Evolutionary conservation across 1,140 invertebrate species (phyloP), one percentile per base, ranked within the genome.

Genomic region (Parapsyche elsis): DNA sequence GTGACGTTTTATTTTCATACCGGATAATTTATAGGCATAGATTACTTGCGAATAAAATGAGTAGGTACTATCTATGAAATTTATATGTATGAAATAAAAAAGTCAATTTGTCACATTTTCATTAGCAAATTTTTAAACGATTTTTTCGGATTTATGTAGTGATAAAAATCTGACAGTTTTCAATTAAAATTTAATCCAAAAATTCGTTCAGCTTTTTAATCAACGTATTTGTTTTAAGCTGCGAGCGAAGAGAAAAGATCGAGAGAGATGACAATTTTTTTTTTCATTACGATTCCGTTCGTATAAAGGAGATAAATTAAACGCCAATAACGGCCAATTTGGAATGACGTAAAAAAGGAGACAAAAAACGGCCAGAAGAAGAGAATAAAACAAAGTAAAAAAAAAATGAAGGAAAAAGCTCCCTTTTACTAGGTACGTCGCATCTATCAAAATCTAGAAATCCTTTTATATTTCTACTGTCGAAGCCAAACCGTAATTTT

Each of bases 251-350:
- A 38, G 30, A 38, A 38, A 53, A 53, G 12, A 16, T 14, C 10
- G 10, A 53, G 49, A 53, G 16, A 12, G 16, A 53, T 4, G 16
- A 53, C 10, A 53, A 53, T 53, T 53, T 53, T 53, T 53, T 53
- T 53, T 53, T 53, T 46, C 12, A 7, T 46, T 53, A 12, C 16
- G 1, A 5, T 53, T 53, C 49, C 12, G 16, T 53, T 53, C 1
- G 2, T 53, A 53, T 5, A 53, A 53, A 24, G 59, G 21, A 24
- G 21, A 61, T 61, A 61, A 61, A 61, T 61, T 21, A 61, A 61
- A 61, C 2, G n/a, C 59, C 59, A 61, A 61, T 61, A 61, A 61
- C 21, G 59, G n/a, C 21, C 59, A 61, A 61, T 61, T 61, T 61
- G 19, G 59, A 53, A 53, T 14, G 1, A 53, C 1, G 16, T 5